These are phyloP conservation scores for Daboia siamensis DNA, from an alignment of 2,113 vertebrate species.

Conservation along the genomic window DNA sequence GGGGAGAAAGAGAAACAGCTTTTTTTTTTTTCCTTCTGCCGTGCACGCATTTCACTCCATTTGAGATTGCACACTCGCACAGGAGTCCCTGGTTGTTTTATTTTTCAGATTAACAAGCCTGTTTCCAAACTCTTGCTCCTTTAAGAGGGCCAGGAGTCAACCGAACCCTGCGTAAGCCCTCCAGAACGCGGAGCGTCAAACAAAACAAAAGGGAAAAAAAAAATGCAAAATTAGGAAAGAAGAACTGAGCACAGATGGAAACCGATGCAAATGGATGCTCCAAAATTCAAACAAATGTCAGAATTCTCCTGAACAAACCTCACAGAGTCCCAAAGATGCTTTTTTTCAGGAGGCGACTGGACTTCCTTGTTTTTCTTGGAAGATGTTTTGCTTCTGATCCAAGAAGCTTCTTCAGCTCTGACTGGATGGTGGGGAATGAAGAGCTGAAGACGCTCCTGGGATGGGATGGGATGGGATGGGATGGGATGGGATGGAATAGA, in stretches of 20 bases:
- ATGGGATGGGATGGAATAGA: no score
- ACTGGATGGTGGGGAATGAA: no score
- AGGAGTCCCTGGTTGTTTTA: not conserved
- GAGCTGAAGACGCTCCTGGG: no score
- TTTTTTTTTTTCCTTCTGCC: not conserved
- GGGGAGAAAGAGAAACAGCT: rapidly evolving
- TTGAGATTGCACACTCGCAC: not conserved
- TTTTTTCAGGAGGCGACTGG: no score
- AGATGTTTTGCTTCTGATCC: no score
- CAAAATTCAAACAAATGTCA: not conserved
- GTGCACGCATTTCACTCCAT: not conserved
- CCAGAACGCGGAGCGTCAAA: no score
- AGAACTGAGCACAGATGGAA: not conserved
- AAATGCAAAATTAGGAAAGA: not conserved
- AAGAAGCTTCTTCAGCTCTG: no score
- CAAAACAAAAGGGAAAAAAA: no score
- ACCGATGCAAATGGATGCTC: not conserved
- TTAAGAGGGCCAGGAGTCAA: no score
- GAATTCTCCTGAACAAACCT: not conserved
- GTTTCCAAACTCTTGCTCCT: not conserved
- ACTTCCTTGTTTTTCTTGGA: no score
- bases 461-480: no score
- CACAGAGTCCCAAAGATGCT: not conserved
- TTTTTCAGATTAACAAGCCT: not conserved
- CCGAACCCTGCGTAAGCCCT: no score